phyloP scores from a whole-genome alignment of 2,888 invertebrate genomes.

The Rhabditophanes sp. region DNA sequence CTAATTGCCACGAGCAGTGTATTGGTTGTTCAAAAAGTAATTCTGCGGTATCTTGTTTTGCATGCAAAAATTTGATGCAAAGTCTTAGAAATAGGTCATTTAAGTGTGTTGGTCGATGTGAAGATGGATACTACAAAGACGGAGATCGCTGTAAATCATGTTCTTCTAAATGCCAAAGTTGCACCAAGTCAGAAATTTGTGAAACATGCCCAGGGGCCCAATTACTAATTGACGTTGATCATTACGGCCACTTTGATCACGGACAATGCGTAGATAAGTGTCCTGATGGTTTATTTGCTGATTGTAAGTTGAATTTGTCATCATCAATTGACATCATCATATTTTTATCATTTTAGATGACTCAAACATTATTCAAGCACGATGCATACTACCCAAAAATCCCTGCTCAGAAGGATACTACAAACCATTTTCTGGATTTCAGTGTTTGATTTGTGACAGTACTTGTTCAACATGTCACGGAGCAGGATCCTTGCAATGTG shows the following conservation, averaged over 20 bases:
- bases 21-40: conserved; percentile 28
- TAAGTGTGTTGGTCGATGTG: conserved; percentile 38
- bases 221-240: conserved; percentile 36
- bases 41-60: conserved; percentile 35
- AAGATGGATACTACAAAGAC: conserved; percentile 36
- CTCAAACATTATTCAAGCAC: conserved; percentile 33
- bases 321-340: conserved; percentile 1
- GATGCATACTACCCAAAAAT: conserved; percentile 32
- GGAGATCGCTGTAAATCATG: conserved; percentile 38
- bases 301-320: conserved; percentile 25
- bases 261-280: conserved; percentile 41
- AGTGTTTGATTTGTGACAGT: conserved; percentile 31
- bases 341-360: conserved; percentile 22
- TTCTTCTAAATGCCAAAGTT: conserved; percentile 32
- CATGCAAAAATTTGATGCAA: conserved; percentile 35
- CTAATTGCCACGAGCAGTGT: conserved; percentile 36
- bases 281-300: conserved; percentile 36
- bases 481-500: conserved; percentile 33
- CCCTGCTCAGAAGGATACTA: conserved; percentile 36
- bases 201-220: conserved; percentile 38
- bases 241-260: conserved; percentile 32
- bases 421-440: conserved; percentile 19
- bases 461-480: conserved; percentile 35
- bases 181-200: conserved; percentile 34
- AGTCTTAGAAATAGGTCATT: conserved; percentile 31